These are phyloP conservation scores for Drosophila stalkeri DNA, from an alignment of 2,888 invertebrate genomes.

Conservation along the genomic window DNA sequence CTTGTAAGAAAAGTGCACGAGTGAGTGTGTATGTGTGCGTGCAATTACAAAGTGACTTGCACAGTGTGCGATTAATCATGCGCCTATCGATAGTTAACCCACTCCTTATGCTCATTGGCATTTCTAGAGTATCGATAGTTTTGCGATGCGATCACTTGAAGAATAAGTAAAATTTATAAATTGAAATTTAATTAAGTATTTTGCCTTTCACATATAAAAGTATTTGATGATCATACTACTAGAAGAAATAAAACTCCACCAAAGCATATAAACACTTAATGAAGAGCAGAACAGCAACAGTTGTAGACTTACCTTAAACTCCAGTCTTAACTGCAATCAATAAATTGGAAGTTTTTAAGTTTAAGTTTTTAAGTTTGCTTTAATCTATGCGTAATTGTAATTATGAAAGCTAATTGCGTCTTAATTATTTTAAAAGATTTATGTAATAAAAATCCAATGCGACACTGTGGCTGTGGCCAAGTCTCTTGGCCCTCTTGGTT, in stretches of 20 bases:
- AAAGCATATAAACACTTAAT: too few species aligned
- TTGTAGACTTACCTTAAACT: not conserved
- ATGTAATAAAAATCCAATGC: constrained; percentile 9
- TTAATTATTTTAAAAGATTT: constrained; percentile 21
- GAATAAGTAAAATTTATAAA: not conserved
- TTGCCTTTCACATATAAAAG: too few species aligned
- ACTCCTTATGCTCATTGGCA: not conserved
- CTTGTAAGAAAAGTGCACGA: constrained; percentile 1
- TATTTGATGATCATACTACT: too few species aligned
- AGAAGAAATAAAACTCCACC: too few species aligned
- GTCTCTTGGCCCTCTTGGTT: not conserved
- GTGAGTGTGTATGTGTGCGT: not conserved
- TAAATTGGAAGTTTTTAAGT: not conserved
- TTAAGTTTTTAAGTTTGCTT: not conserved
- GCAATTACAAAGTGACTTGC: not conserved
- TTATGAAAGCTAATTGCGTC: constrained; percentile 20
- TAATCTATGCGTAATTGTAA: constrained; percentile 1
- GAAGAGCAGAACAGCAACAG: not conserved
- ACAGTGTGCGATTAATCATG: not conserved
- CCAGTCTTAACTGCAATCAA: not conserved
- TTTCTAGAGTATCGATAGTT: constrained; percentile 1
- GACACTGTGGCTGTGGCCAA: constrained; percentile 22
- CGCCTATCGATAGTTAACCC: not conserved
- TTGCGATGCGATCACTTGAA: not conserved
- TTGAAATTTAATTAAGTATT: not conserved